A percentile compares a stretch with the other conserved stretches of the same genome.
Conservation (phyloP, 1,140 invertebrate genomes). For the Cydia amplana region DNA sequence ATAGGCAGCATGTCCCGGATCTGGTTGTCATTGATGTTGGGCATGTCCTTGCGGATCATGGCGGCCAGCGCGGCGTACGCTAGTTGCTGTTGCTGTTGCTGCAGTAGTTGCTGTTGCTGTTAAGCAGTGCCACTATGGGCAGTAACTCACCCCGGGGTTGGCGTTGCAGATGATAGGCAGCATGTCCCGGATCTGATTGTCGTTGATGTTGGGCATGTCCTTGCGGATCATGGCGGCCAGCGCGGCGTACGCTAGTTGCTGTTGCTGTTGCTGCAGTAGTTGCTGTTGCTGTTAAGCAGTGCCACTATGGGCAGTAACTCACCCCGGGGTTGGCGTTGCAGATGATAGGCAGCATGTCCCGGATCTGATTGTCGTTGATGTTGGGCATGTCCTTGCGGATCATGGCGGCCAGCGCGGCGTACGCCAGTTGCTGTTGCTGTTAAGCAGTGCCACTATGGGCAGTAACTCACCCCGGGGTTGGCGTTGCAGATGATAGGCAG, state of each 20-base stretch:
- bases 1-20: slow-evolving; percentile 66
- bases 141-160: slow-evolving; percentile 58
- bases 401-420: slow-evolving; percentile 64
- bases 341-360: slow-evolving; percentile 65
- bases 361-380: slow-evolving; percentile 68
- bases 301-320: slow-evolving; percentile 31
- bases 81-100: slow-evolving; percentile 71
- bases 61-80: slow-evolving; percentile 66
- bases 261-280: slow-evolving; percentile 68
- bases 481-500: slow-evolving; percentile 65
- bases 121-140: background rate
- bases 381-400: slow-evolving; percentile 72
- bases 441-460: background rate
- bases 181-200: slow-evolving; percentile 68
- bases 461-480: slow-evolving; percentile 58
- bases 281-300: slow-evolving; percentile 44
- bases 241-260: slow-evolving; percentile 66
- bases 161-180: slow-evolving; percentile 65
- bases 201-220: slow-evolving; percentile 69
- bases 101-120: slow-evolving; percentile 55
- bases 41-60: slow-evolving; percentile 71
- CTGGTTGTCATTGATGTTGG: slow-evolving; percentile 69
- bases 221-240: slow-evolving; percentile 70
- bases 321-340: slow-evolving; percentile 67
- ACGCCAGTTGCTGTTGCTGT: slow-evolving; percentile 67